Evolutionary conservation across 2,113 vertebrate species (phyloP).

Genomic region (Eulemur macaco): DNA sequence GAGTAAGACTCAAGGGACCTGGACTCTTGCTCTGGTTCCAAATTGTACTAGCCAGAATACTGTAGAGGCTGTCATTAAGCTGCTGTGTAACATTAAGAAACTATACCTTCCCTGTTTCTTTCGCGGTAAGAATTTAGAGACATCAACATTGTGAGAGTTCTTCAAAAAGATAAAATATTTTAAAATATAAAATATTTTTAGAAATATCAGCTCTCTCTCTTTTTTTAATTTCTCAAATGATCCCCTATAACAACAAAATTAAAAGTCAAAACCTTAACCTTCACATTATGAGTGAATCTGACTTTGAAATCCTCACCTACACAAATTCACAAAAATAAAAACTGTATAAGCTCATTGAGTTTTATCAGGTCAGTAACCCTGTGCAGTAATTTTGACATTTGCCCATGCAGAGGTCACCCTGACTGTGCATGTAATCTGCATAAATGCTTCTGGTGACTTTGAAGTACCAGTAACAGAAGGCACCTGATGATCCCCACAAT

Average conservation of each 20-base stretch:
- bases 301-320: neutral
- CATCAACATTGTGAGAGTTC: neutral
- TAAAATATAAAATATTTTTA: neutral
- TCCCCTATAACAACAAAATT: neutral
- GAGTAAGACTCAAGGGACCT: neutral
- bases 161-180: constrained; percentile 17
- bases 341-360: neutral
- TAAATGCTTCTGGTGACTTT: constrained; percentile 57
- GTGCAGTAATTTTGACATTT: constrained; percentile 55
- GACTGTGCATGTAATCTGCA: neutral
- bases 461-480: constrained; percentile 34
- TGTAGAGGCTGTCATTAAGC: neutral
- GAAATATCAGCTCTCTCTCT: neutral
- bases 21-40: neutral
- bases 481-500: constrained; percentile 12
- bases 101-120: neutral
- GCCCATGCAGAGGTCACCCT: constrained; percentile 1
- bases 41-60: neutral
- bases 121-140: neutral
- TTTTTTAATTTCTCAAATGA: constrained; percentile 21
- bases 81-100: neutral
- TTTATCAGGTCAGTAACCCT: neutral
- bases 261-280: constrained; percentile 50
- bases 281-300: neutral
- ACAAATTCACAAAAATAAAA: neutral